Percentiles rank a stretch among this genome's conserved stretches.
These are phyloP conservation scores for Pavo muticus DNA, from an alignment of 2,113 vertebrate species.

Conservation along the genomic window DNA sequence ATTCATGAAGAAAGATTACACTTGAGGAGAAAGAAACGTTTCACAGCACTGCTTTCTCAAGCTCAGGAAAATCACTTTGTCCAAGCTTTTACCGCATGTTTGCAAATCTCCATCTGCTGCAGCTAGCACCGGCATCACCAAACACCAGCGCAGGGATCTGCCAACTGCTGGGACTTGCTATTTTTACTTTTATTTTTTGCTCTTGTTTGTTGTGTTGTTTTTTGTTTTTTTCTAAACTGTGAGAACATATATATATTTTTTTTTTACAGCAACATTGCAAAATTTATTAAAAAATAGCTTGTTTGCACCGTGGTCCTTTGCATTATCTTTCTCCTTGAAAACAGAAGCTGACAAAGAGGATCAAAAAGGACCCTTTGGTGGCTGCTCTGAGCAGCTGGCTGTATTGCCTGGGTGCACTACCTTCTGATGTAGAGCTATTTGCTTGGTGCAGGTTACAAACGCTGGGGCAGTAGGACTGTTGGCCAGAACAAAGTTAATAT, in stretches of 20 bases:
- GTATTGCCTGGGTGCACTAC: background rate
- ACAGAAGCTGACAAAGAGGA: background rate
- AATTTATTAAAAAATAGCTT: background rate
- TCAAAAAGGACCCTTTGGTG: background rate
- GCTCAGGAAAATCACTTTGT: background rate
- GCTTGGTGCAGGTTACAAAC: background rate
- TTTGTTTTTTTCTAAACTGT: background rate
- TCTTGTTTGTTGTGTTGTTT: background rate
- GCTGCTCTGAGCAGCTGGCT: background rate
- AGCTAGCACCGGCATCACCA: background rate
- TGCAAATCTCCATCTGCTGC: slow-evolving; percentile 35
- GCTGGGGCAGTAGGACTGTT: background rate
- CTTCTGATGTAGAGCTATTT: background rate
- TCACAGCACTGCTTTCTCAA: background rate
- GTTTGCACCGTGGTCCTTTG: background rate
- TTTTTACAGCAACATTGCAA: slow-evolving; percentile 13
- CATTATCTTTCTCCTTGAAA: background rate
- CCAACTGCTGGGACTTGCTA: slow-evolving; percentile 25
- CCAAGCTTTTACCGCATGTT: slow-evolving; percentile 11
- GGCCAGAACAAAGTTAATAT: background rate
- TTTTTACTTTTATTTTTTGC: background rate
- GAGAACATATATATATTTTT: background rate
- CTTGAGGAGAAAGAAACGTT: background rate
- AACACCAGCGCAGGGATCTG: background rate
- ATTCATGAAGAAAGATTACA: background rate